Evolutionary conservation across 2,797 vertebrate species (phyloP).

Genomic region (Rhincodon typus): DNA sequence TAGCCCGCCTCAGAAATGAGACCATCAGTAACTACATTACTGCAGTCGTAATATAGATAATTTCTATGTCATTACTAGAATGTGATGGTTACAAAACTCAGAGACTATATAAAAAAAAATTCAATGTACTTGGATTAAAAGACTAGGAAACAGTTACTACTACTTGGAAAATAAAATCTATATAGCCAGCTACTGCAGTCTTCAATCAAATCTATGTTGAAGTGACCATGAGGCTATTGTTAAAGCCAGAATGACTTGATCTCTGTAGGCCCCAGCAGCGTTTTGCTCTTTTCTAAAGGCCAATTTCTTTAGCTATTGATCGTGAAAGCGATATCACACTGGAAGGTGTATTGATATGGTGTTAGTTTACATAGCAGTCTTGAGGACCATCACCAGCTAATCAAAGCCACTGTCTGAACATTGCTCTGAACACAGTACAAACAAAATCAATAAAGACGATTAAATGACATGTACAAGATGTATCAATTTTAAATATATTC

Average conservation of each 20-base stretch:
- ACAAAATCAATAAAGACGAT: constrained; percentile 84
- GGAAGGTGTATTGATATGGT: constrained; percentile 67
- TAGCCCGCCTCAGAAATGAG: neutral
- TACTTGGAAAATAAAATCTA: constrained; percentile 14
- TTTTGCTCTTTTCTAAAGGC: constrained; percentile 46
- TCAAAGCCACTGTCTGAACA: constrained; percentile 63
- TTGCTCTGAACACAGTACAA: constrained; percentile 56
- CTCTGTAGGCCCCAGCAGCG: constrained; percentile 44
- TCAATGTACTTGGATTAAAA: constrained; percentile 12
- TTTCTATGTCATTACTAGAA: constrained; percentile 13
- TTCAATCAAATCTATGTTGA: constrained; percentile 22
- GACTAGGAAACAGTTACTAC: neutral
- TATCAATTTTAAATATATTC: constrained; percentile 84
- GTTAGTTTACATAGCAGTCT: constrained; percentile 61
- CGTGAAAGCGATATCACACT: constrained; percentile 68
- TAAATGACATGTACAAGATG: constrained; percentile 80
- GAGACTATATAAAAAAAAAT: neutral
- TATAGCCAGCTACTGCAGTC: constrained; percentile 12
- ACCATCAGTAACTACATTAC: neutral
- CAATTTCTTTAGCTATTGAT: constrained; percentile 60
- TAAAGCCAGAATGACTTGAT: constrained; percentile 16
- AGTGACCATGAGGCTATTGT: constrained; percentile 26
- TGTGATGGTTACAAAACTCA: neutral
- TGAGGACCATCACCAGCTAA: constrained; percentile 62
- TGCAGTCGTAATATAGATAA: neutral